Evolutionary conservation across 2,888 invertebrate genomes (phyloP).

Genomic region (Drosophila picticornis): DNA sequence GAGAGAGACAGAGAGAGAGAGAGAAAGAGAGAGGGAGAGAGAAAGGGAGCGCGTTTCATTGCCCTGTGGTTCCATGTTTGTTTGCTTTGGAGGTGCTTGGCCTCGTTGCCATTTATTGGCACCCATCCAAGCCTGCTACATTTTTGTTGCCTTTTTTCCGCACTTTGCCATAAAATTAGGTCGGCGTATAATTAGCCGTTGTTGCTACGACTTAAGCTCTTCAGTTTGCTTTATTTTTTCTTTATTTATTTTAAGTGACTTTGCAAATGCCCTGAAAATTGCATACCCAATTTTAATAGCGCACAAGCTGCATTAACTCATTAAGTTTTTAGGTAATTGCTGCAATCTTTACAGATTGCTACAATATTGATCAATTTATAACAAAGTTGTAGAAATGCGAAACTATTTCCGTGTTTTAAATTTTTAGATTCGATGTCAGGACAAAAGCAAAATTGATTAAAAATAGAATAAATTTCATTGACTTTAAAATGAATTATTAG

Average conservation of each 20-base stretch:
- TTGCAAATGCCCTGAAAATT: slow-evolving; percentile 32
- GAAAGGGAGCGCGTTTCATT: slow-evolving; percentile 55
- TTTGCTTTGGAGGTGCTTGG: slow-evolving; percentile 72
- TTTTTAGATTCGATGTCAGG: background rate
- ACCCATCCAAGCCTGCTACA: slow-evolving; percentile 44
- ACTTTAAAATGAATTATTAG: background rate
- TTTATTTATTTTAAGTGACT: slow-evolving; percentile 51
- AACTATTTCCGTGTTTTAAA: background rate
- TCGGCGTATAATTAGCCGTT: slow-evolving; percentile 73
- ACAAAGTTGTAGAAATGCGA: background rate
- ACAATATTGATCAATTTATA: too few relatives aligned
- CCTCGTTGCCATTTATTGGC: slow-evolving; percentile 77
- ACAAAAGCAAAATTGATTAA: background rate
- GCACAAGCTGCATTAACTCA: slow-evolving; percentile 6
- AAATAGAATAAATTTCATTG: background rate
- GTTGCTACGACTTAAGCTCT: slow-evolving; percentile 66
- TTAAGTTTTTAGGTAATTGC: background rate
- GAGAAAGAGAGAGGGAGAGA: slow-evolving; percentile 5
- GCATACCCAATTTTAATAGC: slow-evolving; percentile 6
- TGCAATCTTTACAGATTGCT: background rate
- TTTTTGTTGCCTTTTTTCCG: slow-evolving; percentile 50
- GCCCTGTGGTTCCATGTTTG: slow-evolving; percentile 70
- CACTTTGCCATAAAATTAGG: slow-evolving; percentile 70
- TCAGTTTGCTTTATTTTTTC: slow-evolving; percentile 34
- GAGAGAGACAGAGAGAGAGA: background rate